Evolutionary conservation across 2,888 invertebrate species (phyloP).

Genomic region (Cosmorhoe ocellata): DNA sequence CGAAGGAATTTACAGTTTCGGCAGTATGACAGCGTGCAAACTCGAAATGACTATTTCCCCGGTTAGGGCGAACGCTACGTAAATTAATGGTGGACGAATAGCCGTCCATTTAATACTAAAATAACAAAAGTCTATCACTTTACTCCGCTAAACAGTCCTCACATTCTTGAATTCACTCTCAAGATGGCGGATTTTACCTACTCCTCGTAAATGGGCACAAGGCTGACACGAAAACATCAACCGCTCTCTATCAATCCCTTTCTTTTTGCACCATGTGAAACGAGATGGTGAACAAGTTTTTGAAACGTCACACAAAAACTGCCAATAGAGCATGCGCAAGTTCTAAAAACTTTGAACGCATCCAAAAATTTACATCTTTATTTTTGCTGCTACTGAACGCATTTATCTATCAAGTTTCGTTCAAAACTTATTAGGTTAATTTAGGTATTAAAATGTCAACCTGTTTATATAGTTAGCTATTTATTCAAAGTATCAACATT

Average conservation of each 20-base stretch:
- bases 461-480: too few species aligned
- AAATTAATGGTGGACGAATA: slow-evolving; percentile 57
- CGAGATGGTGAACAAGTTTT: slow-evolving; percentile 67
- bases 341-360: slow-evolving; percentile 62
- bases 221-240: slow-evolving; percentile 83
- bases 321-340: slow-evolving; percentile 76
- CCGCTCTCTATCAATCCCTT: slow-evolving; percentile 76
- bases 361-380: slow-evolving; percentile 20
- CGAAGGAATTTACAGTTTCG: slow-evolving; percentile 73
- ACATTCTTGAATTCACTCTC: slow-evolving; percentile 85
- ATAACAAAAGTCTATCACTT: slow-evolving; percentile 72
- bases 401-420: too few species aligned
- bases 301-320: slow-evolving; percentile 70
- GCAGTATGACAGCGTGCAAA: slow-evolving; percentile 57
- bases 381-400: too few species aligned
- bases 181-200: slow-evolving; percentile 85
- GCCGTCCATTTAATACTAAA: slow-evolving; percentile 75
- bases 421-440: too few species aligned
- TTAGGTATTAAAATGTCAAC: too few species aligned
- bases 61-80: slow-evolving; percentile 49
- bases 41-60: slow-evolving; percentile 55
- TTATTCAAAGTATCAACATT: too few species aligned
- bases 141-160: slow-evolving; percentile 75
- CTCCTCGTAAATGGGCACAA: slow-evolving; percentile 82
- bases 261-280: slow-evolving; percentile 61